Base-by-base conservation (phyloP, 2,888 invertebrate species). In the Emmelina monodactyla region DNA sequence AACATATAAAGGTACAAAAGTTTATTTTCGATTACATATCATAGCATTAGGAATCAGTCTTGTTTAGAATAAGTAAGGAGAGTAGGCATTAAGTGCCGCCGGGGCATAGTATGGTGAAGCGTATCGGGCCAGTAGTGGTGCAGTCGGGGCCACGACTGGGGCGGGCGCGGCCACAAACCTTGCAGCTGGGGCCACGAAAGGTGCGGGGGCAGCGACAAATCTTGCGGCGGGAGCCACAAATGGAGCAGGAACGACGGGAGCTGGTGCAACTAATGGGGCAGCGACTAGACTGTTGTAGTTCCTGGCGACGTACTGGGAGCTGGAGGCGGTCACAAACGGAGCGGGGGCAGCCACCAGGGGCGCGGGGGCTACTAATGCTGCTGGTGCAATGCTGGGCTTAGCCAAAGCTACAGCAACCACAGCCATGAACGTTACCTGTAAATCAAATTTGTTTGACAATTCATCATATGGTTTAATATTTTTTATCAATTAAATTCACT, bases 301-400 rank as follows among this genome's bases (percentile, higher is more conserved):
- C 44, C 86, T 78, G 14, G 85, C 75, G 47, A 86, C 61, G 38
- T 85, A 84, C 58, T 87, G 85, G 9, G 84, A 84, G 62, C 87
- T 86, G 49, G 83, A 79, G 1, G 87, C 84, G 0, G 87, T 86
- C n/a, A 86, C 84, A 44, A 84, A 76, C 5, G 83, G 81, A 1
- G 83, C 82, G 1, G 75, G 73, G 13, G 68, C 75, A 41, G 62
- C 66, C 10, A 67, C 58, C 9, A 56, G 45, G n/a, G 52, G 61
- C 7, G 54, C 62, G 28, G 55, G 59, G 14, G 58, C 57, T 3
- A 69, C 58, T 22, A 62, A 49, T 10, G 83, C 82, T 9, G 61
- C 61, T 14, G 55, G 55, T 11, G 50, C 62, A n/a, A 60, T 31
- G 45, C 70, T 58, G 22, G 72, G 67, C 51, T 69, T 65, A 34